Evolutionary conservation across 2,113 vertebrate species (phyloP).

Genomic region (Cyphomyrus plagiostoma): DNA sequence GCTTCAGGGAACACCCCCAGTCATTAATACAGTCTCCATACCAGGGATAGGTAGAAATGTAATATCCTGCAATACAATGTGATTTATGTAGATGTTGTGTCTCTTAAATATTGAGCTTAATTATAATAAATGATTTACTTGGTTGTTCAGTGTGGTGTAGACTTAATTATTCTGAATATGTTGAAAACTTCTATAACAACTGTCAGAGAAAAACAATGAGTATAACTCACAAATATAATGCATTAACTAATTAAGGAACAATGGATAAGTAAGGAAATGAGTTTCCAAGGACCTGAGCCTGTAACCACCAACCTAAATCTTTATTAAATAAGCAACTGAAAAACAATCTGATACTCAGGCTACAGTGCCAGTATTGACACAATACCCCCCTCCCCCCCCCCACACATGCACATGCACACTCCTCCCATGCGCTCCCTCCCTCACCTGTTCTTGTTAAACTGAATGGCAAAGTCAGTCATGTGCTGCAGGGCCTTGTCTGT

Average conservation of each 20-base stretch:
- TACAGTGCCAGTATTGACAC: not conserved
- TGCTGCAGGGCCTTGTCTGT: constrained; percentile 97
- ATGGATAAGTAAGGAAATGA: not conserved
- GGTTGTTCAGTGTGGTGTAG: not conserved
- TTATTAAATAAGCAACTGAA: not conserved
- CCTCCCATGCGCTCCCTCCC: constrained; percentile 17
- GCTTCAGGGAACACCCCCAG: no score
- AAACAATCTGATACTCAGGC: not conserved
- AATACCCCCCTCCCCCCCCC: not conserved
- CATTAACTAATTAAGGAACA: not conserved
- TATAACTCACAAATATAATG: not conserved
- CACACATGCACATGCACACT: no score
- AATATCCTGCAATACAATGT: not conserved
- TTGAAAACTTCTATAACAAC: not conserved
- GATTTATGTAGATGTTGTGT: not conserved
- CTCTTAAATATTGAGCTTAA: not conserved
- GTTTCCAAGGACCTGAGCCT: not conserved
- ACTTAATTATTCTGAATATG: not conserved
- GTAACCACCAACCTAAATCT: not conserved
- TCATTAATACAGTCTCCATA: not conserved
- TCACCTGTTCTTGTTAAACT: constrained; percentile 99
- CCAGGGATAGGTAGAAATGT: not conserved
- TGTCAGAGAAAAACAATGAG: not conserved
- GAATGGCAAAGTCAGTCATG: constrained; percentile 97
- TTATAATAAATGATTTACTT: not conserved